Evolutionary conservation across 1,140 invertebrate species (phyloP), one percentile per base, ranked within the genome.

Genomic region (Drosophila bocqueti): DNA sequence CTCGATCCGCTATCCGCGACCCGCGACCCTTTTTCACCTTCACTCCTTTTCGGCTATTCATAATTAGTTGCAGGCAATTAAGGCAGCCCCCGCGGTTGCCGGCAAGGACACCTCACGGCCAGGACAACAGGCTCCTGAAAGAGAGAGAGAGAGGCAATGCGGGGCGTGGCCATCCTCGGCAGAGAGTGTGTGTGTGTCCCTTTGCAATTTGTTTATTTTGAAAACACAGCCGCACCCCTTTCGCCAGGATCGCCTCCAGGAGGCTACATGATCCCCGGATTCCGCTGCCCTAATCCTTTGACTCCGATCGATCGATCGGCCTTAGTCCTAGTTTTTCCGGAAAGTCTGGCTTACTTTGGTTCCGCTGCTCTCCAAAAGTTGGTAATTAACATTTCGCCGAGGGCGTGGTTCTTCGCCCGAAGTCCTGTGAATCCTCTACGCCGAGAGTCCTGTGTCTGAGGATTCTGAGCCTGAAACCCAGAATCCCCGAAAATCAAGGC

Each of bases 51-150:
- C 58, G 26, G 55, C 85, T 89, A 89, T 89, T 89, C 81, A 89
- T 89, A 89, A 89, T 89, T 89, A 89, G 85, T 89, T 89, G 78
- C 85, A 89, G 85, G 81, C 85, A 89, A 89, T 89, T 89, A 89
- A 89, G 61, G 67, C 61, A 50, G 76, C 49, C 58, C 81, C 78
- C 85, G 85, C 85, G 81, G 84, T 90, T 76, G 63, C 78, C 66
- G 47, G 62, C 84, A 89, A 89, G 84, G 84, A 79, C 77, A 40
- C 24, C 1, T n/a, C 64, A 11, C 45, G 7, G 15, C 55, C 43
- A 55, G 42, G 42, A 57, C 31, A 13, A 18, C 24, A 21, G 5
- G 26, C 26, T 50, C 26, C 24, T 26, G 21, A 31, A 3, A 31
- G 49, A 15, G 10, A 1, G 49, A 31, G n/a, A n/a, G 26, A 50